Evolutionary conservation across 2,113 vertebrate genomes (phyloP).

Genomic region (Gambusia holbrooki): DNA sequence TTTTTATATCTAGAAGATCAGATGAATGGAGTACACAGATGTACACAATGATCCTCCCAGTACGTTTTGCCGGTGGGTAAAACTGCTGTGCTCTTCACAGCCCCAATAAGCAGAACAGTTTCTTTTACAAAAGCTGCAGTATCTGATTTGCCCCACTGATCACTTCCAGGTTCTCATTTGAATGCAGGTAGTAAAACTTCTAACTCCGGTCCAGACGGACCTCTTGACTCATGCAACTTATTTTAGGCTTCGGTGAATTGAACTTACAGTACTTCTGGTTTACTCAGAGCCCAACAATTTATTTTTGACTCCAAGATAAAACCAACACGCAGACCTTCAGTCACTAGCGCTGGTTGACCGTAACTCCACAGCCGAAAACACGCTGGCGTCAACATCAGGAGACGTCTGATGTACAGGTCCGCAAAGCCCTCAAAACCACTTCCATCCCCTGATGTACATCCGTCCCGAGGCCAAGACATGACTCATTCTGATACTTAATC

Average conservation of each 20-base stretch:
- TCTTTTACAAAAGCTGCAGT: constrained; percentile 46
- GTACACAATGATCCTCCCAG: constrained; percentile 12
- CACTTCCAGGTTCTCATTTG: constrained; percentile 43
- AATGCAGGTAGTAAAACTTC: constrained; percentile 32
- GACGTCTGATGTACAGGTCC: neutral
- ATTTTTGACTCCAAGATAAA: neutral
- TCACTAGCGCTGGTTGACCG: neutral
- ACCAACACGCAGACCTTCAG: neutral
- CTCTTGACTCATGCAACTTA: constrained; percentile 28
- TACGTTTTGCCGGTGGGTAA: neutral
- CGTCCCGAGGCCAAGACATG: constrained; percentile 51
- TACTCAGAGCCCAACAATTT: constrained; percentile 6
- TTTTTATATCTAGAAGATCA: neutral
- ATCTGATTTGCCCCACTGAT: constrained; percentile 45
- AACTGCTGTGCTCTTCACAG: constrained; percentile 15
- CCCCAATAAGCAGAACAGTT: constrained; percentile 19
- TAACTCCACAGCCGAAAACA: constrained; percentile 1
- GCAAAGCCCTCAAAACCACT: neutral
- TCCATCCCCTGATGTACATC: constrained; percentile 29
- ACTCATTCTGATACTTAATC: constrained; percentile 50
- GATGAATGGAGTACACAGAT: neutral
- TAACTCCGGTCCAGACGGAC: constrained; percentile 49
- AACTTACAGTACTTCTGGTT: constrained; percentile 13
- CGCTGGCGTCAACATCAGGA: neutral
- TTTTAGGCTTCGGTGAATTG: neutral